Conservation (phyloP, 2,888 invertebrate species). For the Cistogaster globosa region DNA sequence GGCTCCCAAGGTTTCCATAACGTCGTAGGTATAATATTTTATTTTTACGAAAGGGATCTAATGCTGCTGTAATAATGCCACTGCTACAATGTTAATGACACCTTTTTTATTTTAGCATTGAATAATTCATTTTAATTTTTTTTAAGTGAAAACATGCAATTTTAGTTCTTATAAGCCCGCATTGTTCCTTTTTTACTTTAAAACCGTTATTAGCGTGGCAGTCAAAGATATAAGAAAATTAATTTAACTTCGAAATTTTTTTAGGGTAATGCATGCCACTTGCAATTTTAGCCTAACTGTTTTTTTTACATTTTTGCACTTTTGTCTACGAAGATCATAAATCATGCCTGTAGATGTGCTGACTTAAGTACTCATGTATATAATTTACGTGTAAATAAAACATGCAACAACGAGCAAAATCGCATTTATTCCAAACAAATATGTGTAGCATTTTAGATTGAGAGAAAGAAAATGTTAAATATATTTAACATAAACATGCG, state of each 20-base stretch:
- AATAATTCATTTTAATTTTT: background rate
- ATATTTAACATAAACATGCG: slow-evolving; percentile 59
- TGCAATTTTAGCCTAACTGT: slow-evolving; percentile 23
- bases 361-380: slow-evolving; percentile 66
- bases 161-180: slow-evolving; percentile 8
- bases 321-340: slow-evolving; percentile 45
- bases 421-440: slow-evolving; percentile 12
- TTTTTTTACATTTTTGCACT: slow-evolving; percentile 41
- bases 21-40: no score
- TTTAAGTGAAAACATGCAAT: slow-evolving; percentile 10
- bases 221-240: slow-evolving; percentile 12
- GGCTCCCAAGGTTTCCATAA: no score
- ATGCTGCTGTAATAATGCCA: background rate
- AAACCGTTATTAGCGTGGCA: background rate
- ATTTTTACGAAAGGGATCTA: no score
- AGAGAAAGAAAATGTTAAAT: background rate
- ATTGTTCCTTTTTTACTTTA: slow-evolving; percentile 2
- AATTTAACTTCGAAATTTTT: background rate
- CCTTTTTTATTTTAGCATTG: background rate
- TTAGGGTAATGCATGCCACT: slow-evolving; percentile 32
- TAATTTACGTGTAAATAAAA: slow-evolving; percentile 33
- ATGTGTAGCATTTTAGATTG: background rate
- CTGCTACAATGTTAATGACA: background rate
- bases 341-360: slow-evolving; percentile 61
- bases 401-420: slow-evolving; percentile 45